These are phyloP conservation scores for Leptinotarsa tumamoca DNA, from an alignment of 2,888 invertebrate species.

Conservation along the genomic window DNA sequence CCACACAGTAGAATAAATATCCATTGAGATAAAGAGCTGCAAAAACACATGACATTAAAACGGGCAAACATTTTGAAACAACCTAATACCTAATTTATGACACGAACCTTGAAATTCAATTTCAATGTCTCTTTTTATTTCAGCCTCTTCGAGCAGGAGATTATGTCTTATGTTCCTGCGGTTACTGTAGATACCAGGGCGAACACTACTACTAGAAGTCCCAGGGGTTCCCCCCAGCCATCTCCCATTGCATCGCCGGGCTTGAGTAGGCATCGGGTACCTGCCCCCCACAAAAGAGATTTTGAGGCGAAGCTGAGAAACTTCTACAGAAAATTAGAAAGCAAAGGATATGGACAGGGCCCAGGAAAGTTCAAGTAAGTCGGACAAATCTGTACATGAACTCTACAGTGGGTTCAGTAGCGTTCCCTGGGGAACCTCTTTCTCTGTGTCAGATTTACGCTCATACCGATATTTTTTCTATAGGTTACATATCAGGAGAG, in stretches of 20 bases:
- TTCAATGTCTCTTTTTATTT: conserved; percentile 54
- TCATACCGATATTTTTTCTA: conserved; percentile 42
- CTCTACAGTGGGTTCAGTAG: neutral
- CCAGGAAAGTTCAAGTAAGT: conserved; percentile 95
- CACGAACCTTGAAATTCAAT: too few species aligned
- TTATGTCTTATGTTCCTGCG: conserved; percentile 95
- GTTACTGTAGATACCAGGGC: conserved; percentile 65
- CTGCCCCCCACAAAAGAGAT: conserved; percentile 91
- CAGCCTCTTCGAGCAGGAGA: conserved; percentile 98
- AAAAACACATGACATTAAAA: too few species aligned
- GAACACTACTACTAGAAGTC: conserved; percentile 65
- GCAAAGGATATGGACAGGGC: conserved; percentile 97
- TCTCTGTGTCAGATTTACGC: neutral
- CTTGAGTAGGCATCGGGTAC: conserved; percentile 81
- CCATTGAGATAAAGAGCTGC: too few species aligned
- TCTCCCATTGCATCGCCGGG: conserved; percentile 87
- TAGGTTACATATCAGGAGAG: conserved; percentile 92
- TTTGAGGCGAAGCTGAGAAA: conserved; percentile 95
- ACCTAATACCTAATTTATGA: too few species aligned
- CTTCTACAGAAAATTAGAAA: conserved; percentile 94
- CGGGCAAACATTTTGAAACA: too few species aligned
- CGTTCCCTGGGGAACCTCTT: too few species aligned
- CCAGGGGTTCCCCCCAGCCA: conserved; percentile 73
- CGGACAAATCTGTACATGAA: neutral
- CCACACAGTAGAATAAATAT: too few species aligned